These are phyloP conservation scores for Amphiprion clarkii DNA, from an alignment of 2,797 vertebrate genomes.

Conservation along the genomic window DNA sequence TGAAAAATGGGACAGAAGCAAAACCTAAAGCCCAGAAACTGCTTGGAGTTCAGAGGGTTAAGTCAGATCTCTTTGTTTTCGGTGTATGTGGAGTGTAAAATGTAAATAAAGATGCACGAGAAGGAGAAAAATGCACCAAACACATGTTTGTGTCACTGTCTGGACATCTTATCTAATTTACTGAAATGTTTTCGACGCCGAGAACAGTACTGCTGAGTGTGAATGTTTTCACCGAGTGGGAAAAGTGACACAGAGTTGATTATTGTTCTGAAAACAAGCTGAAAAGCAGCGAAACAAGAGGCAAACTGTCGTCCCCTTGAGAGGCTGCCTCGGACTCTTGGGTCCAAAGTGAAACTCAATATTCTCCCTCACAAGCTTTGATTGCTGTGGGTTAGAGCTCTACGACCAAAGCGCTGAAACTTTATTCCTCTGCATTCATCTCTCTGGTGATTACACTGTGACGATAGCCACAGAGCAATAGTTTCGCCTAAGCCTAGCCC, in stretches of 20 bases:
- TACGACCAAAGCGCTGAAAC: slow-evolving; percentile 76
- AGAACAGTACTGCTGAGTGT: slow-evolving; percentile 40
- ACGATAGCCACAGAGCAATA: slow-evolving; percentile 70
- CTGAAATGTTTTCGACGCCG: slow-evolving; percentile 25
- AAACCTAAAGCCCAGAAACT: too few relatives aligned
- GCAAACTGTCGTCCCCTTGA: slow-evolving; percentile 66
- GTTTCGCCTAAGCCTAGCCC: slow-evolving; percentile 71
- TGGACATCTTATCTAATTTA: not conserved
- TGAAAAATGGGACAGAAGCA: too few relatives aligned
- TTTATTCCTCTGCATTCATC: slow-evolving; percentile 76
- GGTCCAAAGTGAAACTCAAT: slow-evolving; percentile 72
- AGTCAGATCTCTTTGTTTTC: not conserved
- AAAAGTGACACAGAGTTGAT: slow-evolving; percentile 60
- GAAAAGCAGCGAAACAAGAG: slow-evolving; percentile 63
- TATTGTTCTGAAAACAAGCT: slow-evolving; percentile 72
- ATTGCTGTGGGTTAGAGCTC: slow-evolving; percentile 67
- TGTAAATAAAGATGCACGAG: not conserved
- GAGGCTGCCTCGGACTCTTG: slow-evolving; percentile 58
- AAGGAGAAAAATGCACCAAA: not conserved
- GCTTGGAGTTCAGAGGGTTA: too few relatives aligned
- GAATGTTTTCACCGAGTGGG: slow-evolving; percentile 60
- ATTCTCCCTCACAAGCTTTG: slow-evolving; percentile 67
- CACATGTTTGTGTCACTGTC: not conserved
- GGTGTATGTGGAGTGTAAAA: not conserved
- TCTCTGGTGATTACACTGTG: slow-evolving; percentile 73